These are phyloP conservation scores for Noctua fimbriata DNA, from an alignment of 2,888 invertebrate genomes.

Conservation along the genomic window DNA sequence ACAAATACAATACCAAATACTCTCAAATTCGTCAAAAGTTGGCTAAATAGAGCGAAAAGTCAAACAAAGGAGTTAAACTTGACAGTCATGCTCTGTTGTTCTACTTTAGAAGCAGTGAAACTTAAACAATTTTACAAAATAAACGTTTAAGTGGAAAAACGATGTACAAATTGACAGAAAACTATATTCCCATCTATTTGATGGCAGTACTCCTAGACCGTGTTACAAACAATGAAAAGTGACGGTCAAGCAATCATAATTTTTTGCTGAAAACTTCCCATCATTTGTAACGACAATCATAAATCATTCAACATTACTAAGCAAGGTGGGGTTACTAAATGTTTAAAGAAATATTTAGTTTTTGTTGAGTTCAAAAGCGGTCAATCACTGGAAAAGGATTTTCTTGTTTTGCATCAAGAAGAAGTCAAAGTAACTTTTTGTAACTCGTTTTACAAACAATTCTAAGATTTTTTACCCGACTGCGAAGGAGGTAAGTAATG, in stretches of 20 bases:
- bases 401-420: slow-evolving; percentile 1
- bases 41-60: slow-evolving; percentile 38
- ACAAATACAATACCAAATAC: not conserved
- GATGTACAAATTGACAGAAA: slow-evolving; percentile 26
- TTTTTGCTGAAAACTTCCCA: slow-evolving; percentile 60
- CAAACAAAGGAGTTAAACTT: slow-evolving; percentile 28
- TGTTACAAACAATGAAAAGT: slow-evolving; percentile 51
- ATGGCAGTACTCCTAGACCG: slow-evolving; percentile 12
- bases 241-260: slow-evolving; percentile 41
- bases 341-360: slow-evolving; percentile 4
- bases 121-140: slow-evolving; percentile 11
- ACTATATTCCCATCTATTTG: slow-evolving; percentile 8
- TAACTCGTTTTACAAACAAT: not conserved
- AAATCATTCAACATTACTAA: slow-evolving; percentile 28
- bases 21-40: not conserved
- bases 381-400: not conserved
- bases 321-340: slow-evolving; percentile 28
- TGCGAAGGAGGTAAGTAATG: too few species aligned
- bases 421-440: not conserved
- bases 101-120: slow-evolving; percentile 33
- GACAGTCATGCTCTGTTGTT: slow-evolving; percentile 31
- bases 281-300: slow-evolving; percentile 42
- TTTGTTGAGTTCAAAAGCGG: slow-evolving; percentile 41
- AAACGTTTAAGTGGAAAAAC: slow-evolving; percentile 6
- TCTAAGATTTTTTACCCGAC: too few species aligned